Percentiles rank a stretch among this genome's conserved stretches.
These are phyloP conservation scores for Calidris pugnax DNA, from an alignment of 2,113 vertebrate genomes.

Conservation along the genomic window DNA sequence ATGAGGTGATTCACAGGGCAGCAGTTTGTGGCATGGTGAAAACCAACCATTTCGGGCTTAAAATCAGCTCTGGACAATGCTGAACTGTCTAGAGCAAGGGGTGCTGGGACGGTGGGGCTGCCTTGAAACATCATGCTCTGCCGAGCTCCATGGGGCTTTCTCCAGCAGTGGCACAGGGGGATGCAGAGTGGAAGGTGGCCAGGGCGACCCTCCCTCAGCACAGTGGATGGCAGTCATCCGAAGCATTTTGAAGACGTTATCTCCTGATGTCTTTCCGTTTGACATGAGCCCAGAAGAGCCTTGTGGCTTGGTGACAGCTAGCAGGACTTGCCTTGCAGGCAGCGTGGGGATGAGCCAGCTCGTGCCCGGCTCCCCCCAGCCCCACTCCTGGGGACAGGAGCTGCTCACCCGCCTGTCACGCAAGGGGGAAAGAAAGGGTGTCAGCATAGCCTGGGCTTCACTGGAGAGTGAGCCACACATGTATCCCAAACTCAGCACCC, in stretches of 20 bases:
- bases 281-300: background rate
- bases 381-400: fast-evolving
- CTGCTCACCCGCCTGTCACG: fast-evolving
- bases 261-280: background rate
- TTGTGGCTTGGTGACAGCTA: background rate
- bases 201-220: fast-evolving
- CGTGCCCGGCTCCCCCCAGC: fast-evolving
- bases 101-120: background rate
- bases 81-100: background rate
- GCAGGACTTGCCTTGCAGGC: fast-evolving
- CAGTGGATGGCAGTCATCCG: background rate
- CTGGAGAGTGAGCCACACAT: background rate
- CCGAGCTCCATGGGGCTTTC: background rate
- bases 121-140: background rate
- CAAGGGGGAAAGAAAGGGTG: background rate
- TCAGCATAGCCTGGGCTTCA: background rate
- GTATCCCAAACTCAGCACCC: background rate
- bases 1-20: background rate
- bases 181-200: background rate
- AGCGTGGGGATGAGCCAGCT: fast-evolving
- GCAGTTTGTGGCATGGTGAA: background rate
- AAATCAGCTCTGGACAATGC: background rate
- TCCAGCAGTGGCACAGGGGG: fast-evolving
- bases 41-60: background rate
- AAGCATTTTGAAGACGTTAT: background rate